Conservation (phyloP, 2,888 invertebrate genomes). For the Dioctria linearis region DNA sequence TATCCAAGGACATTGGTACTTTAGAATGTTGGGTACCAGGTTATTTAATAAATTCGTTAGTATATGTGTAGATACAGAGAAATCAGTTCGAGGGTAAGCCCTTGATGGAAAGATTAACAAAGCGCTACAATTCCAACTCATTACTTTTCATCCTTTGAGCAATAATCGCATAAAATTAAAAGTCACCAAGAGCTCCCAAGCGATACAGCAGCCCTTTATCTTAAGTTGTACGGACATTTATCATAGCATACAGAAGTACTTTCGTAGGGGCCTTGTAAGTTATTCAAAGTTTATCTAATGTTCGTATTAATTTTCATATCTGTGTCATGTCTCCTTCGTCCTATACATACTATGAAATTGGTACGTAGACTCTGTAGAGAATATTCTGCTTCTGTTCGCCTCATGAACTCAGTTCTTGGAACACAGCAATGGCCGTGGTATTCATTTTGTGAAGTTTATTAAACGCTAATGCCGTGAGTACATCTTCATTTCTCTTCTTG, state of each 20-base stretch:
- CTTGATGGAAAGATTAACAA: neutral
- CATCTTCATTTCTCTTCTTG: constrained; percentile 44
- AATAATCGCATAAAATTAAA: constrained; percentile 46
- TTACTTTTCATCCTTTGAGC: constrained; percentile 35
- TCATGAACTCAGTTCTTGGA: neutral
- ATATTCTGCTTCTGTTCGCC: neutral
- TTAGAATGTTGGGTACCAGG: too few relatives aligned
- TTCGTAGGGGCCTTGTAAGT: constrained; percentile 34
- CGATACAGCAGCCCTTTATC: constrained; percentile 41
- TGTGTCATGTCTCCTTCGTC: constrained; percentile 14
- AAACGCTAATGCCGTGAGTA: constrained; percentile 50
- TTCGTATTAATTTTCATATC: constrained; percentile 50
- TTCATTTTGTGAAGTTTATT: constrained; percentile 37
- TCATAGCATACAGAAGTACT: constrained; percentile 38
- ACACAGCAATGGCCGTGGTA: constrained; percentile 9
- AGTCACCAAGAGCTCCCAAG: constrained; percentile 32
- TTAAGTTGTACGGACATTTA: constrained; percentile 45
- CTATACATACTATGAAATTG: neutral
- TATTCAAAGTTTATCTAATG: constrained; percentile 51
- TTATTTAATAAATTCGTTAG: too few relatives aligned
- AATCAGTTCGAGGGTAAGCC: too few relatives aligned
- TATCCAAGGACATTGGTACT: too few relatives aligned
- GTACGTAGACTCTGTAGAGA: neutral
- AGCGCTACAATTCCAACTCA: neutral
- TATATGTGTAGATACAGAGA: too few relatives aligned